Percentiles rank a stretch among this genome's conserved stretches.
Conservation (phyloP, 1,140 invertebrate genomes). For the Adoxophyes honmai region DNA sequence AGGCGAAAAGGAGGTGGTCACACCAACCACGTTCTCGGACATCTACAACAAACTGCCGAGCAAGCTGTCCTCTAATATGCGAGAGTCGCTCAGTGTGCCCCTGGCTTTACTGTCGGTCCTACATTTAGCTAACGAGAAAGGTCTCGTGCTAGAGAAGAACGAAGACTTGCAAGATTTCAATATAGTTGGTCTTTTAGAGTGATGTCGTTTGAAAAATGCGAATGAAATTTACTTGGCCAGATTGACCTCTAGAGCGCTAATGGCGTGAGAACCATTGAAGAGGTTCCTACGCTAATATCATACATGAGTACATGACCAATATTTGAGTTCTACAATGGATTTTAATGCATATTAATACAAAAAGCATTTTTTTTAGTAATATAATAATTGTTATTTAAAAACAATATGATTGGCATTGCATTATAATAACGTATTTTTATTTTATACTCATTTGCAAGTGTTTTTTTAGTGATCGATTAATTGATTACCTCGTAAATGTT, state of each 20-base stretch:
- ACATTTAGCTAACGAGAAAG: constrained; percentile 89
- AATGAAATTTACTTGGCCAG: too few species aligned
- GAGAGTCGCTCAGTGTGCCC: constrained; percentile 85
- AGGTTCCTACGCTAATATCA: too few species aligned
- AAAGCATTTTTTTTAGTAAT: too few species aligned
- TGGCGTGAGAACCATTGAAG: too few species aligned
- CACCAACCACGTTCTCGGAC: constrained; percentile 65
- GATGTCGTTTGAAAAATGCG: constrained; percentile 5
- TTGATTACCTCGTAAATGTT: constrained; percentile 26
- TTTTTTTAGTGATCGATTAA: constrained; percentile 21
- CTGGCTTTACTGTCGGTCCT: constrained; percentile 87
- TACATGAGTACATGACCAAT: too few species aligned
- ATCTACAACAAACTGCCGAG: constrained; percentile 80
- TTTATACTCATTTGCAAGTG: constrained; percentile 28
- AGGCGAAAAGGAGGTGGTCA: constrained; percentile 53
- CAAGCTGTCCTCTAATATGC: constrained; percentile 79
- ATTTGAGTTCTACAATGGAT: too few species aligned
- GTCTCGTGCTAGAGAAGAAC: constrained; percentile 59
- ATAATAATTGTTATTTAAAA: constrained; percentile 28
- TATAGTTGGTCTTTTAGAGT: constrained; percentile 60
- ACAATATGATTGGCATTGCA: constrained; percentile 21
- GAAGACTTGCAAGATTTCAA: constrained; percentile 62
- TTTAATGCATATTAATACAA: too few species aligned
- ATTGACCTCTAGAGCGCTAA: too few species aligned
- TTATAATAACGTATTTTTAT: constrained; percentile 21